Evolutionary conservation across 1,140 invertebrate genomes (phyloP), one percentile per base, ranked within the genome.

Genomic region (Lepeophtheirus salmonis): DNA sequence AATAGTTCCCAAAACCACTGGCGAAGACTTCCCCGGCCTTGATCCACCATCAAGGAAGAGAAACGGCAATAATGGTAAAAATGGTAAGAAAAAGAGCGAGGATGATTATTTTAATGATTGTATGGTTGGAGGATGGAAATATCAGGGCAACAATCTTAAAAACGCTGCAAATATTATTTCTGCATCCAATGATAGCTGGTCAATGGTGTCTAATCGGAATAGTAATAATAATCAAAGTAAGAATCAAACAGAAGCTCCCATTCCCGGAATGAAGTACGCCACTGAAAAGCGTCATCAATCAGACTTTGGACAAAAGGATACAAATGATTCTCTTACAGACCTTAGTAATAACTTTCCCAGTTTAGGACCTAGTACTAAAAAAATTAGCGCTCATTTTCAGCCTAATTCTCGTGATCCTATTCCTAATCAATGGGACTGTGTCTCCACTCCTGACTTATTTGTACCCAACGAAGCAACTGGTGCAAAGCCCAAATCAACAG

Each of bases 1-100:
- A n/a, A n/a, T n/a, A n/a, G n/a, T n/a, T n/a, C n/a, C n/a, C n/a
- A n/a, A n/a, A n/a, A n/a, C n/a, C n/a, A n/a, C n/a, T n/a, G n/a
- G n/a, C n/a, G 54, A 51, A 23, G 65, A 23, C 63, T 53, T 62
- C 30, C 63, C 48, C 6, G 30, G 30, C n/a, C 30, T 41, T 41
- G 30, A 41, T 41, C 30, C n/a, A 10, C n/a, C 30, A 6, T 41
- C 30, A 41, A 6, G 30, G 6, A 41, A 41, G 30, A 41, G n/a
- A n/a, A n/a, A n/a, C n/a, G n/a, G n/a, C n/a, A n/a, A n/a, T n/a
- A n/a, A n/a, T n/a, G n/a, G n/a, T n/a, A n/a, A 41, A 41, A 41
- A 41, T 6, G 30, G n/a, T 6, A 41, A 10, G 30, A 41, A 41
- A 41, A 41, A 41, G 30, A n/a, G n/a, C n/a, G 30, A 41, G 30